Evolutionary conservation across 1,140 invertebrate species (phyloP).

Genomic region (Cyphomyrmex costatus): DNA sequence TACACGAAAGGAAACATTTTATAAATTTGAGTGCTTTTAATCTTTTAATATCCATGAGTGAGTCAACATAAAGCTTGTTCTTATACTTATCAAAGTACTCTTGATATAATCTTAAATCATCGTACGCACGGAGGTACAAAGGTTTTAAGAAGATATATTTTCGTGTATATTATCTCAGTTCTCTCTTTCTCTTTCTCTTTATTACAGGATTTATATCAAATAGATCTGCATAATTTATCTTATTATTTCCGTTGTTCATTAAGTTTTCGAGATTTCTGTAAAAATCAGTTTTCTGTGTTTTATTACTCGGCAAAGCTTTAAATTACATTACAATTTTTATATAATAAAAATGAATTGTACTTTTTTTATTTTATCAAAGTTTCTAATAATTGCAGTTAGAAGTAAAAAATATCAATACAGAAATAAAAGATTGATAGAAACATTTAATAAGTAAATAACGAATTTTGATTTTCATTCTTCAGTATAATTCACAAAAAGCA

Average conservation of each 20-base stretch:
- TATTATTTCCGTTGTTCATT: background rate
- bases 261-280: slow-evolving; percentile 9
- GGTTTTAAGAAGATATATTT: slow-evolving; percentile 3
- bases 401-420: no score
- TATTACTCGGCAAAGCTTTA: background rate
- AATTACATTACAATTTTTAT: slow-evolving; percentile 3
- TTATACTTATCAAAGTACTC: slow-evolving; percentile 27
- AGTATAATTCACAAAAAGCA: background rate
- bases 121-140: background rate
- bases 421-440: background rate
- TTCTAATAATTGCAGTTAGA: background rate
- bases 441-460: background rate
- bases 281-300: background rate
- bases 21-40: slow-evolving; percentile 15
- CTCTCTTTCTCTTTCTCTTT: no score
- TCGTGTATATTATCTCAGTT: background rate
- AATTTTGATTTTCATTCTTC: background rate
- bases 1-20: background rate
- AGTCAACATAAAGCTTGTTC: background rate
- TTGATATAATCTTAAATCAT: slow-evolving; percentile 19
- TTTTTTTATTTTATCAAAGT: background rate
- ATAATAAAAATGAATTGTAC: background rate
- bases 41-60: slow-evolving; percentile 22
- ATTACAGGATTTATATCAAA: no score
- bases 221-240: slow-evolving; percentile 26